Percentiles rank a stretch among this genome's conserved stretches.
Conservation (phyloP, 2,797 vertebrate species). For the Silurus aristotelis region DNA sequence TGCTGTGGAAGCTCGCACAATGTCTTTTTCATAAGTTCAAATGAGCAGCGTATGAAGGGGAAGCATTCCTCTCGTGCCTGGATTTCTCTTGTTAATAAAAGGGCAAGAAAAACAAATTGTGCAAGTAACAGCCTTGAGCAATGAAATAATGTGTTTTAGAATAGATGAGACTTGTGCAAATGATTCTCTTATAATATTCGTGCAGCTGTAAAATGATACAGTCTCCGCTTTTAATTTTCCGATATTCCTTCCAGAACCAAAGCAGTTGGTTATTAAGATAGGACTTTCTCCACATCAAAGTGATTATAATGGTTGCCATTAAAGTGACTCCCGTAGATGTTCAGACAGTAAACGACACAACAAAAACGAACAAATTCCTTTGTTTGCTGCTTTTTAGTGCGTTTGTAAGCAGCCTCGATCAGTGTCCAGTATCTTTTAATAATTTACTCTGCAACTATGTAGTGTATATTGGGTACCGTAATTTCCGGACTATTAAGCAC, state of each 20-base stretch:
- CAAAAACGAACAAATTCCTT: not conserved
- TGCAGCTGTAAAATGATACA: constrained; percentile 16
- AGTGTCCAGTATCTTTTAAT: not conserved
- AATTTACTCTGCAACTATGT: not conserved
- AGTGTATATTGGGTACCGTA: too few species aligned
- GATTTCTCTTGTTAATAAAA: constrained; percentile 26
- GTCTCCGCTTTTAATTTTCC: not conserved
- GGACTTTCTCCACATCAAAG: not conserved
- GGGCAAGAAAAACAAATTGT: constrained; percentile 22
- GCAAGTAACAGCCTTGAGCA: constrained; percentile 34
- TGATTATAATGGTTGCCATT: not conserved
- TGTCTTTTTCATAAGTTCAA: constrained; percentile 22
- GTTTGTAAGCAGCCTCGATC: not conserved
- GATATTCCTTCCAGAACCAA: constrained; percentile 24
- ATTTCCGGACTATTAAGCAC: too few species aligned
- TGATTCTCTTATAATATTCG: constrained; percentile 31
- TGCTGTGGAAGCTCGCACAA: not conserved
- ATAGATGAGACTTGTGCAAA: constrained; percentile 24
- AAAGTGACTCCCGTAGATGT: not conserved
- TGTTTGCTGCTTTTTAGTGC: too few species aligned
- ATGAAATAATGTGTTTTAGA: constrained; percentile 42
- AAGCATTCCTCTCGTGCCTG: constrained; percentile 23
- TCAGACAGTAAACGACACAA: not conserved
- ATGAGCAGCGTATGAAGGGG: constrained; percentile 19
- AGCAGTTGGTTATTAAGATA: not conserved